Evolutionary conservation across 2,888 invertebrate genomes (phyloP).

Genomic region (Aleiodes testaceus): DNA sequence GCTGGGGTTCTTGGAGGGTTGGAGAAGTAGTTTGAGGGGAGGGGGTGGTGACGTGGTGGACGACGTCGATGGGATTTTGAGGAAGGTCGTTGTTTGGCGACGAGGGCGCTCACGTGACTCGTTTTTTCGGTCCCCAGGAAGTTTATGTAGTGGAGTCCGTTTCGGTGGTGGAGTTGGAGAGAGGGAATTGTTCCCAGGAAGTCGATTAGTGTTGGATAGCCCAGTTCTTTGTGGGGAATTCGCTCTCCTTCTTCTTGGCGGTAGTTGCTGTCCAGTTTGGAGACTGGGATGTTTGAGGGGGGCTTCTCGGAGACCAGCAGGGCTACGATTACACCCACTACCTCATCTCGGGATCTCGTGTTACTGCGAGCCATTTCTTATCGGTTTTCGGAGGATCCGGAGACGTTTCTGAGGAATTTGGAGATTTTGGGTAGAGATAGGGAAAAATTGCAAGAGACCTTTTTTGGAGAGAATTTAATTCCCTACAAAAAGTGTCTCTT

Average conservation of each 20-base stretch:
- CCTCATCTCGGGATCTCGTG: slow-evolving; percentile 42
- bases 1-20: not conserved
- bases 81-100: slow-evolving; percentile 55
- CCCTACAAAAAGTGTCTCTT: too few relatives aligned
- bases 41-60: not conserved
- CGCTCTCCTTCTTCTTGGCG: slow-evolving; percentile 47
- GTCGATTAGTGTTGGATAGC: slow-evolving; percentile 48
- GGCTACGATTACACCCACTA: slow-evolving; percentile 52
- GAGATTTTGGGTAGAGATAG: too few relatives aligned
- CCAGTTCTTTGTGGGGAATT: slow-evolving; percentile 59
- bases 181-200: slow-evolving; percentile 55
- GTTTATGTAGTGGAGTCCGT: slow-evolving; percentile 40
- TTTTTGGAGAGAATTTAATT: too few relatives aligned
- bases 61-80: not conserved
- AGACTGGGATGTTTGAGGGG: slow-evolving; percentile 40
- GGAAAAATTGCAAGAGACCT: too few relatives aligned
- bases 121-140: slow-evolving; percentile 56
- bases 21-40: not conserved
- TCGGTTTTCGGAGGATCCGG: too few relatives aligned
- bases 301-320: slow-evolving; percentile 53
- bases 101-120: slow-evolving; percentile 58
- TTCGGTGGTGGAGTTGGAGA: slow-evolving; percentile 28
- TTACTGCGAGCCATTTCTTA: slow-evolving; percentile 3
- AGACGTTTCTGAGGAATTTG: too few relatives aligned
- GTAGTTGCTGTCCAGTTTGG: slow-evolving; percentile 52